Base-by-base conservation (phyloP, 1,140 invertebrate species). In the Diorhabda carinulata region DNA sequence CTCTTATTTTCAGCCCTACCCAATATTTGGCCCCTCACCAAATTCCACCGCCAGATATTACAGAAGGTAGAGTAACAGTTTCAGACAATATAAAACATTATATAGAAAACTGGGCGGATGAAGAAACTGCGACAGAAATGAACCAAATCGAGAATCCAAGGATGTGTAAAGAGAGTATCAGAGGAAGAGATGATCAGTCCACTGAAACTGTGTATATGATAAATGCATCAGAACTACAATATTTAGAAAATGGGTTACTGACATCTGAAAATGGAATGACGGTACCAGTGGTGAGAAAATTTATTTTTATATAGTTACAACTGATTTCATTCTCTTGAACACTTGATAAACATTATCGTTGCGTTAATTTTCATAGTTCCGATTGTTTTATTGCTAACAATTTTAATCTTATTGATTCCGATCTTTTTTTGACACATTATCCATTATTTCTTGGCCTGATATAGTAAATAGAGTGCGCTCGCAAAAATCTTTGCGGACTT, bases 21-120 rank as follows among this genome's bases (percentile, higher is more conserved):
- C 57, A 57, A 44, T 70, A 72, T 44, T 59, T 72, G 9, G 0
- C 45, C 5, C 60, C 59, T 42, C 61, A 61, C 41, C 67, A 70
- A 43, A 68, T 70, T 25, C 43, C 69, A 7, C 45, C 74, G 25
- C 76, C 69, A 44, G 76, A 75, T 59, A 56, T 71, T n/a, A 6
- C 67, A n/a, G 74, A 73, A 58, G 72, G 66, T 45, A 64, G 65
- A 9, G 65, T 64, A 3, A 72, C 70, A 0, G 67, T 74, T 5
- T 75, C 72, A 5, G 71, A 73, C 41, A 75, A 69, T 56, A 60
- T 80, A 2, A 75, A 78, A 57, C 77, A 79, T 52, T 80, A 74
- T 61, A 70, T 80, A 9, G 79, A 80, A 59, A 78, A 73, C n/a
- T 80, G 77, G 77, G 77, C 71, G 2, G 75, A 75, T 41, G 78